Base-by-base conservation (phyloP, 2,888 invertebrate genomes). In the Limnephilus lunatus region DNA sequence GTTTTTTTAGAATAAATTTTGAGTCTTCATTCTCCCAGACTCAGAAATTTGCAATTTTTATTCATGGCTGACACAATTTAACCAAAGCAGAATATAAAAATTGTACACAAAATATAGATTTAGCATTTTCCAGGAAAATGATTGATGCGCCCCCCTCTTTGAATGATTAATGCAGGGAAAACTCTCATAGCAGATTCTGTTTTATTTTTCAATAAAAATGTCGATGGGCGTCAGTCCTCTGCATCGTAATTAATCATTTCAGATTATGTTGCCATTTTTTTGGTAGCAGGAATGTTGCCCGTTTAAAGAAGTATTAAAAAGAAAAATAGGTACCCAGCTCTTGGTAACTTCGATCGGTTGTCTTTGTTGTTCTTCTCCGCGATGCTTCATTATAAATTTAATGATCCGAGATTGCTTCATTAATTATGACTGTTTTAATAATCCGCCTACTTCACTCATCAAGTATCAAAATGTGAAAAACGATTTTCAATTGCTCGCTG, bases 111-210 rank as follows among this genome's bases (percentile, higher is more conserved):
- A 81, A 91, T 86, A 91, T 86, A 85, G 91, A 91, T 91, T 91
- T 91, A 30, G 91, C 85, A 90, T 85, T 85, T 91, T 48, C 31
- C 88, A 5, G 80, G n/a, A n/a, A 32, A n/a, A 89, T 89, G 88
- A 89, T 89, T 89, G 88, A 89, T 89, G 88, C 9, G 81, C n/a
- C 80, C 32, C 32, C 80, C 91, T 39, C 80, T 44, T n/a, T n/a
- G 86, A 80, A 87, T 91, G 91, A 91, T 91, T 91, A 86, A 91
- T 91, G 91, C 80, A 86, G n/a, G 85, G 88, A 80, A 80, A 89
- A 44, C 80, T 89, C 80, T 19, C 87, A 32, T 4, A 87, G 88
- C n/a, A 89, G 88, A 25, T 32, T 80, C 88, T 89, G 81, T 89
- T 89, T 89, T 89, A 89, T 89, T 89, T 89, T 89, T 89, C 88